Evolutionary conservation across 2,888 invertebrate species (phyloP).

Genomic region (Stenchaetothrips biformis): DNA sequence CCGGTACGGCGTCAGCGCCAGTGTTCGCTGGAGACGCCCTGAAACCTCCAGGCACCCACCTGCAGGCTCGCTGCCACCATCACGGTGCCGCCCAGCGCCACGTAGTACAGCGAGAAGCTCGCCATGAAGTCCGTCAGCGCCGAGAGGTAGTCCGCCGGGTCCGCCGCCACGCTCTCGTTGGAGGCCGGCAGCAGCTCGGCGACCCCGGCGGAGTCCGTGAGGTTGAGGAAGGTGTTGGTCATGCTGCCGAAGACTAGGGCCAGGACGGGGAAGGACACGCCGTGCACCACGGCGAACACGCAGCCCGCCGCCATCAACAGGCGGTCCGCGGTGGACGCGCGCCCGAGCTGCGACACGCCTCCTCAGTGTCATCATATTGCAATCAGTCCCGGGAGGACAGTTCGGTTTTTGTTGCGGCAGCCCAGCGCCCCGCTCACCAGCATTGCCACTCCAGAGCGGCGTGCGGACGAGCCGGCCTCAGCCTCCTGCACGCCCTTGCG

Average conservation of each 20-base stretch:
- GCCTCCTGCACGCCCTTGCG: too few species aligned
- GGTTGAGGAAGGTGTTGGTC: conserved; percentile 49
- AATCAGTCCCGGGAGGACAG: not conserved
- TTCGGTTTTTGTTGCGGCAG: not conserved
- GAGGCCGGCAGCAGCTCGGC: not conserved
- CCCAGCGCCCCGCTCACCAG: not conserved
- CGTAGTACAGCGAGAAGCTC: not conserved
- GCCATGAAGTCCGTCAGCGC: not conserved
- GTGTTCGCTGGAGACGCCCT: too few species aligned
- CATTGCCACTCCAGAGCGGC: not conserved
- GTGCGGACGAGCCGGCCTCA: too few species aligned
- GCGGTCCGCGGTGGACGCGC: conserved; percentile 43
- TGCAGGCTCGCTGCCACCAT: not conserved
- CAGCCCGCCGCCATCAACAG: conserved; percentile 43
- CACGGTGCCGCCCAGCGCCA: not conserved
- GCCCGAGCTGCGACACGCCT: conserved; percentile 43
- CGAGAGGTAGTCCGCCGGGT: not conserved
- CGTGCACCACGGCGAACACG: conserved; percentile 46
- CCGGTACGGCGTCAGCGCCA: not conserved
- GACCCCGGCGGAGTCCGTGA: not conserved
- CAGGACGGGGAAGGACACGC: conserved; percentile 51
- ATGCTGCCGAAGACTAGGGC: conserved; percentile 52
- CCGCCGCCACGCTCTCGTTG: not conserved
- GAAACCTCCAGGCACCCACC: not conserved
- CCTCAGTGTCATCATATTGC: not conserved